Conservation (phyloP, 2,888 invertebrate genomes). For the Ophion slaviceki region DNA sequence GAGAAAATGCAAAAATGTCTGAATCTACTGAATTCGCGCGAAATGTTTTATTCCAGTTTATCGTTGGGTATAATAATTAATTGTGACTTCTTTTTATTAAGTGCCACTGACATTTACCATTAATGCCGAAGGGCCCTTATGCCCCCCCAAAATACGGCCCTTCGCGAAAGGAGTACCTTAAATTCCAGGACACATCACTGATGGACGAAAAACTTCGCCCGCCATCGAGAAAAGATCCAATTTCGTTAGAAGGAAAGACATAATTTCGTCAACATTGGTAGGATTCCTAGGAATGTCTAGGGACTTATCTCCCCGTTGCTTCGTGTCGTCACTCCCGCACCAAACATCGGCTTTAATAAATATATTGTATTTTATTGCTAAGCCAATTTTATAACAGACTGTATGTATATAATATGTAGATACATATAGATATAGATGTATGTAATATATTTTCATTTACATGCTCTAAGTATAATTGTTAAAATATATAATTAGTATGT, state of each 20-base stretch:
- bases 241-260: neutral
- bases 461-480: slow-evolving; percentile 59
- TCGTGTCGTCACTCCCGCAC: neutral
- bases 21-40: no score
- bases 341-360: slow-evolving; percentile 75
- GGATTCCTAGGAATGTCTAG: neutral
- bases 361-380: slow-evolving; percentile 80
- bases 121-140: no score
- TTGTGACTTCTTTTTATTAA: no score
- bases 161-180: no score
- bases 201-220: neutral
- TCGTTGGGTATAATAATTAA: no score
- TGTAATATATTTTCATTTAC: slow-evolving; percentile 60
- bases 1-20: no score
- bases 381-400: slow-evolving; percentile 78
- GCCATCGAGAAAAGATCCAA: neutral
- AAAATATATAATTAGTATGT: slow-evolving; percentile 55
- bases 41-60: no score
- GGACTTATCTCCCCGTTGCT: neutral
- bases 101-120: no score
- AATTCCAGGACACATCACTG: neutral
- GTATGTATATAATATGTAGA: slow-evolving; percentile 56
- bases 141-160: no score
- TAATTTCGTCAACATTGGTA: neutral
- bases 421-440: slow-evolving; percentile 5